Evolutionary conservation across 2,888 invertebrate species (phyloP), one percentile per base, ranked within the genome.

Genomic region (Harpalus rufipes): DNA sequence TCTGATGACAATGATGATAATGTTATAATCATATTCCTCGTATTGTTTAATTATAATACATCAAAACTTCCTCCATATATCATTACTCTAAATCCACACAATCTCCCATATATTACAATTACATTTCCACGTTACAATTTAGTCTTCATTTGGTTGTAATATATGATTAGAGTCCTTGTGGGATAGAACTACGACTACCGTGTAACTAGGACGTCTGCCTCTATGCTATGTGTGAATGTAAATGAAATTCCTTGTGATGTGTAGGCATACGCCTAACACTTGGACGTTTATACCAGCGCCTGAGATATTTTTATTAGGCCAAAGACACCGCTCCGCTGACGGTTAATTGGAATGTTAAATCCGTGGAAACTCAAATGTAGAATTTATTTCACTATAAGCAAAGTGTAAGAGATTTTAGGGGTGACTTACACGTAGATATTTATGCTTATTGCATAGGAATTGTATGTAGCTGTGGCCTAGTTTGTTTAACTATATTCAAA

Each of bases 271-370:
- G 12, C 10, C 44, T 8, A 8, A 41, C 16, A 41, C 72, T 18
- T 8, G 25, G 14, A 14, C 14, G 51, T 16, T 74, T 41, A 74
- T 44, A n/a, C 41, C 41, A 44, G 39, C 68, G n/a, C 14, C 25
- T 39, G 72, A 74, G 72, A 74, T 74, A 74, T 74, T 74, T 74
- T 74, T 74, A 74, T 74, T 74, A 41, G 72, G 44, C 41, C 41
- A 41, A 44, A 41, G 41, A 74, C 18, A 16, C 12, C 18, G 72
- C 72, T 18, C 8, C 12, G 72, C 44, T 74, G 72, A 51, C 72
- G 44, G 41, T 74, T 74, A 74, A 74, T 74, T 74, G 72, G 72
- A 74, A 74, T 74, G 44, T 74, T 44, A 74, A 74, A 74, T 74
- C 72, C 44, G 16, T 16, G 72, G 44, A 74, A 74, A 74, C 72